Base-by-base conservation (phyloP, 2,888 invertebrate genomes). In the Agrochola litura region DNA sequence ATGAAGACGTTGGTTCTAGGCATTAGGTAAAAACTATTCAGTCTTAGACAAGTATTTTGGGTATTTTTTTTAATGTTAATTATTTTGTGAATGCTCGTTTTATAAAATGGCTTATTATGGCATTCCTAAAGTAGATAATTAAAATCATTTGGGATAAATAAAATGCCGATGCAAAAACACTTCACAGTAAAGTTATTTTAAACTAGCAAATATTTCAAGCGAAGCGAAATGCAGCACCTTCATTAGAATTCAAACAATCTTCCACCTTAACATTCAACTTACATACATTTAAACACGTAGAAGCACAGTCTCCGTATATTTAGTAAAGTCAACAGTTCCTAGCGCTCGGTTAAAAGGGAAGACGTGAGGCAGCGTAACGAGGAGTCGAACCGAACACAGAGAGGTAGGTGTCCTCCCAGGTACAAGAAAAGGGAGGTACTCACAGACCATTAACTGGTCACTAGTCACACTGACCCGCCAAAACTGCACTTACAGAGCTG, bases 371-470 rank as follows among this genome's bases (percentile, higher is more conserved):
- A 81, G 87, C 81, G 82, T 84, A 88, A 88, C 84, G 83, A 89
- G 82, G 61, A 77, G 64, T 83, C 63, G 76, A 79, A 87, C 80
- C 70, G 70, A 85, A 83, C 79, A 76, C 72, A 81, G 77, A 81
- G 77, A 74, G 73, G 68, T 78, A 83, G 77, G 73, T 87, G 73
- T 83, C 71, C 69, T 76, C 68, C 73, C 92, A 94, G 93, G 94
- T 94, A 95, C 94, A 94, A 86, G 92, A 85, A 94, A 95, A 90
- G 89, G 94, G 94, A 90, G 91, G 90, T 83, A 93, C 87, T 78
- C 83, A 81, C 77, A 81, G 80, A 78, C 91, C 93, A 94, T 94
- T 94, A 93, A 90, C 82, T 90, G 90, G 89, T 89, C 91, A 91
- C 90, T 82, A 90, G 86, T 90, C 92, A 90, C 85, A 86, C 83